A percentile compares a stretch with the other conserved stretches of the same genome.
Conservation (phyloP, 1,140 invertebrate genomes). For the Oncopeltus fasciatus region DNA sequence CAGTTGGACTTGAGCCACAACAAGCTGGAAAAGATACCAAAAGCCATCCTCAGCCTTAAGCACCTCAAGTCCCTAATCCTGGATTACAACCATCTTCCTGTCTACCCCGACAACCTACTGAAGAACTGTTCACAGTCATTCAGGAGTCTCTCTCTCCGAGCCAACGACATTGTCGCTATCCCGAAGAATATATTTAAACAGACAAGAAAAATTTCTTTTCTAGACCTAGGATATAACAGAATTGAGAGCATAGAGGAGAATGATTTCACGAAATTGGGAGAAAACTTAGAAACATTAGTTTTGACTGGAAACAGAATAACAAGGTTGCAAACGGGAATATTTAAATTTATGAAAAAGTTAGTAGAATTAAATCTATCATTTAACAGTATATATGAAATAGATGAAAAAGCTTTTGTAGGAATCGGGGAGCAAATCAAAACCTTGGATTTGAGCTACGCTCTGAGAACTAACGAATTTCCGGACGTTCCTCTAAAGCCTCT, state of each 20-base stretch:
- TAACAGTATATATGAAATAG: constrained; percentile 63
- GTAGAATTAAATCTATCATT: constrained; percentile 77
- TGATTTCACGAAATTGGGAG: constrained; percentile 58
- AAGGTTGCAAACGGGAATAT: constrained; percentile 52
- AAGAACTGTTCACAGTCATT: constrained; percentile 41
- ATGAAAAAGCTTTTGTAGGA: constrained; percentile 58
- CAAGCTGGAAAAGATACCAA: constrained; percentile 48
- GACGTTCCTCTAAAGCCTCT: constrained; percentile 49
- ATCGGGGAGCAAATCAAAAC: constrained; percentile 56
- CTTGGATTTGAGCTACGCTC: constrained; percentile 69
- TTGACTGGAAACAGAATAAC: constrained; percentile 39
- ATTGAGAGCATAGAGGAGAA: constrained; percentile 55
- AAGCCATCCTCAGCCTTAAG: constrained; percentile 46
- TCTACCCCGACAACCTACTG: constrained; percentile 37
- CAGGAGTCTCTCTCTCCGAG: constrained; percentile 62
- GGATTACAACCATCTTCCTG: constrained; percentile 55
- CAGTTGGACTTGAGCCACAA: constrained; percentile 74
- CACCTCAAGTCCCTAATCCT: constrained; percentile 61
- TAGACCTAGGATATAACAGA: constrained; percentile 75
- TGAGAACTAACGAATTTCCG: constrained; percentile 62
- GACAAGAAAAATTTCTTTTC: constrained; percentile 53
- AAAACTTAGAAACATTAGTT: constrained; percentile 29
- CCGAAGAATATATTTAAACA: constrained; percentile 49
- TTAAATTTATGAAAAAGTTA: constrained; percentile 49
- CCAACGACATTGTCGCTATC: constrained; percentile 57